These are phyloP conservation scores for Bergia sp. DNA, from an alignment of 92 coral and sea anemone species.

Conservation along the genomic window DNA sequence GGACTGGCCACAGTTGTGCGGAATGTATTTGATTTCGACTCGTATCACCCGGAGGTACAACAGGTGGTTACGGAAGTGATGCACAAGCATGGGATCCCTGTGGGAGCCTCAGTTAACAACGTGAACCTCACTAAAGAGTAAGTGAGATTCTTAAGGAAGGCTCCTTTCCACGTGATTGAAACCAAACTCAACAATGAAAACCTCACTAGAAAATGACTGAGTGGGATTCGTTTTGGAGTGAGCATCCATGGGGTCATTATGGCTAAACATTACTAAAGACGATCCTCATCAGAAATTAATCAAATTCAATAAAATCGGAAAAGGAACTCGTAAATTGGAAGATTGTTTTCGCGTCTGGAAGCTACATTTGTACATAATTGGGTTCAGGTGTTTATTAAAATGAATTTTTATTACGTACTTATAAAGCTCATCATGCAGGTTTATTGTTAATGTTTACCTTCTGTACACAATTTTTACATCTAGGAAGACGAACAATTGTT, in stretches of 20 bases:
- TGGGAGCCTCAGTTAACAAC: conserved; percentile 80
- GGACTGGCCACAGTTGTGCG: conserved; percentile 96
- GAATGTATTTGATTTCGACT: conserved; percentile 97
- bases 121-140: conserved; percentile 93
- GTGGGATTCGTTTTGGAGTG: background rate
- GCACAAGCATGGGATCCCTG: conserved; percentile 98
- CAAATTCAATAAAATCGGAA: too few relatives aligned
- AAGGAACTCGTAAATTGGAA: too few relatives aligned
- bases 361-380: too few relatives aligned
- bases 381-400: too few relatives aligned
- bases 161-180: background rate
- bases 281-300: background rate
- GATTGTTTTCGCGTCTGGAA: too few relatives aligned
- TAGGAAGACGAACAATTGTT: background rate
- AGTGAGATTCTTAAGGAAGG: conserved; percentile 36
- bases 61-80: conserved; percentile 88
- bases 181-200: background rate
- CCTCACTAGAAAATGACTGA: background rate
- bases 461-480: background rate
- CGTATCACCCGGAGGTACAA: conserved; percentile 95
- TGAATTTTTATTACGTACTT: background rate
- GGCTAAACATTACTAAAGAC: background rate
- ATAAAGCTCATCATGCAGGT: background rate
- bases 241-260: too few relatives aligned
- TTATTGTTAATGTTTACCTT: background rate